Percentiles rank a stretch among this genome's conserved stretches.
These are phyloP conservation scores for Homalodisca vitripennis DNA, from an alignment of 1,140 invertebrate genomes.

Conservation along the genomic window DNA sequence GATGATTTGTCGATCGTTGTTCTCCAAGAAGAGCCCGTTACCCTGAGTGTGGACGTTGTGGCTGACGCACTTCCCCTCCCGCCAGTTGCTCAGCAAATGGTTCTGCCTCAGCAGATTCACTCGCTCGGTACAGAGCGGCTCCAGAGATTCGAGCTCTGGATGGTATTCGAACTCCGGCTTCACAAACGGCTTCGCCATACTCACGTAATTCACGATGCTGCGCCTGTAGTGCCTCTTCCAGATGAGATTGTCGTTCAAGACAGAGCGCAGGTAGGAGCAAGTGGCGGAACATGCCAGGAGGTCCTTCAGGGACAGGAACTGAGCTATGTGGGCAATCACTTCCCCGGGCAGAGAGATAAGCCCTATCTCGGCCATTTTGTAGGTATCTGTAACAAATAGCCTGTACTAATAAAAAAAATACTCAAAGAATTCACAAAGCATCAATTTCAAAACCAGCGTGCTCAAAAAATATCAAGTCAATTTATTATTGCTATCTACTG, in stretches of 20 bases:
- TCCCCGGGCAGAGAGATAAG: background rate
- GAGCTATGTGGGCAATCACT: background rate
- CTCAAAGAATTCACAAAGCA: too few relatives aligned
- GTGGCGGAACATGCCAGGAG: background rate
- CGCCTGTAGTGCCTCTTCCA: background rate
- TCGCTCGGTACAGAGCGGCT: background rate
- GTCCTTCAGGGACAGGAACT: background rate
- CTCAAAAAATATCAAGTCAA: too few relatives aligned
- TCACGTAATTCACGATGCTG: background rate
- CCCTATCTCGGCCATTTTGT: conserved; percentile 1
- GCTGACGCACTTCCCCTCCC: background rate
- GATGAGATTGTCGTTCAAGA: background rate
- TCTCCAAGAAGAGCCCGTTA: conserved; percentile 9
- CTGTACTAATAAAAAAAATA: too few relatives aligned
- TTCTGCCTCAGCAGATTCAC: conserved; percentile 1
- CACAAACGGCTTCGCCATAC: background rate
- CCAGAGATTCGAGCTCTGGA: background rate
- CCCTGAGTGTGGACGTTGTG: background rate
- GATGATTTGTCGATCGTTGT: conserved; percentile 23
- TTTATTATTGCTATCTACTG: too few relatives aligned
- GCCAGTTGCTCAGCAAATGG: conserved; percentile 9
- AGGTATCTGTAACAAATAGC: too few relatives aligned
- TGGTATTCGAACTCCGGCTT: background rate
- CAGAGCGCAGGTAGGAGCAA: background rate
- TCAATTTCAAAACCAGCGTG: too few relatives aligned